A percentile compares a stretch with the other conserved stretches of the same genome.
phyloP scores from a whole-genome alignment of 2,888 invertebrate genomes.

The Heliconius charithonia region DNA sequence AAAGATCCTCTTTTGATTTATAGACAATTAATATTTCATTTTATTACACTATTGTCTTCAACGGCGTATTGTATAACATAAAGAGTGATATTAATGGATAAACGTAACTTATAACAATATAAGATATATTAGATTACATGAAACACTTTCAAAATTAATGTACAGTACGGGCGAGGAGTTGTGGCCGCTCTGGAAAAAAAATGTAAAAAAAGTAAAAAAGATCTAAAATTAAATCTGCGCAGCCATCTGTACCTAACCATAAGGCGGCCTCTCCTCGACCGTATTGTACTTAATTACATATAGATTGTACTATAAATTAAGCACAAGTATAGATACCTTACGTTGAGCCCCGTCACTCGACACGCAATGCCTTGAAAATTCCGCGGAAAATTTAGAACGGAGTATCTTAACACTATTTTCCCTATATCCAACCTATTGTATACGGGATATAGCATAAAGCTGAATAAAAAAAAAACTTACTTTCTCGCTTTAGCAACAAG shows the following conservation, averaged over 20 bases:
- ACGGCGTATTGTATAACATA: background rate
- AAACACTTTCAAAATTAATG: background rate
- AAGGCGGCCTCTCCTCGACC: too few relatives aligned
- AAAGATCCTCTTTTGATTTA: background rate
- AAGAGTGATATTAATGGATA: background rate
- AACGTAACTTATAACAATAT: background rate
- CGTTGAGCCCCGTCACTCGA: too few relatives aligned
- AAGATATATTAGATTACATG: background rate
- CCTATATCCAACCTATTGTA: too few relatives aligned
- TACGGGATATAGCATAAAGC: background rate
- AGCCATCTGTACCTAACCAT: too few relatives aligned
- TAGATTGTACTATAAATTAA: background rate
- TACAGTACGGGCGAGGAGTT: background rate
- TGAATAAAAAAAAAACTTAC: constrained; percentile 74
- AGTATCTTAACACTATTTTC: too few relatives aligned
- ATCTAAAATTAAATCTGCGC: too few relatives aligned
- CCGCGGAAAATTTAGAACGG: too few relatives aligned
- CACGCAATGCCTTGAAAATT: too few relatives aligned
- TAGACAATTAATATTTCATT: background rate
- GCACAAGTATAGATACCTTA: background rate
- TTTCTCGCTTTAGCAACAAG: constrained; percentile 88
- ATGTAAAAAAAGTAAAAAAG: too few relatives aligned
- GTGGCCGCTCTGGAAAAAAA: too few relatives aligned
- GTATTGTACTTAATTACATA: background rate
- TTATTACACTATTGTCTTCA: background rate